phyloP scores from a whole-genome alignment of 2,888 invertebrate genomes.

The Eurytoma californica region DNA sequence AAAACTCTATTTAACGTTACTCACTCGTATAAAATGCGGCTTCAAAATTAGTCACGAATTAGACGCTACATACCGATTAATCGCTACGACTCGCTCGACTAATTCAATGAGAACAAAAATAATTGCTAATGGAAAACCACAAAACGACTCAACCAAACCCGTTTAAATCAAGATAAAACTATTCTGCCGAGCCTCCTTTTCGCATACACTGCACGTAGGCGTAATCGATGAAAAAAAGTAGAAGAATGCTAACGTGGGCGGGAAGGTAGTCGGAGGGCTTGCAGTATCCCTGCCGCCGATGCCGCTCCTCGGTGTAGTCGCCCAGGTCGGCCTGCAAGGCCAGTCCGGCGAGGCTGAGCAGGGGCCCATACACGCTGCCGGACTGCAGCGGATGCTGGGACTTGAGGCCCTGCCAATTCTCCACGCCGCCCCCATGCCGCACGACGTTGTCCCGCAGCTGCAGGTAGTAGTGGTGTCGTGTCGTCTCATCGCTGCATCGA shows the following conservation, averaged over 20 bases:
- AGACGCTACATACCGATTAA: no score
- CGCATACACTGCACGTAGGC: neutral
- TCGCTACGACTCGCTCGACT: no score
- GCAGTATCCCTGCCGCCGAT: slow-evolving; percentile 78
- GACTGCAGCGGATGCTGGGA: slow-evolving; percentile 76
- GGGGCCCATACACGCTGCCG: slow-evolving; percentile 82
- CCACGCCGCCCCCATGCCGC: slow-evolving; percentile 75
- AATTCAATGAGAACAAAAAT: no score
- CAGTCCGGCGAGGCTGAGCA: slow-evolving; percentile 89
- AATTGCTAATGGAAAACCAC: no score
- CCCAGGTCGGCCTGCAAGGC: slow-evolving; percentile 96
- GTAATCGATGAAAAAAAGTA: slow-evolving; percentile 19
- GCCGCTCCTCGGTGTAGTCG: slow-evolving; percentile 80
- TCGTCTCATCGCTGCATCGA: slow-evolving; percentile 85
- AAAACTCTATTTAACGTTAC: no score
- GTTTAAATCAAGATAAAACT: slow-evolving; percentile 7
- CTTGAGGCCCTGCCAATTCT: slow-evolving; percentile 72
- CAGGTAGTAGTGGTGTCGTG: slow-evolving; percentile 94
- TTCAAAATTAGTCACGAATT: no score
- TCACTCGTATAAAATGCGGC: no score
- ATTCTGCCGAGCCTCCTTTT: neutral
- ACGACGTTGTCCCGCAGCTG: slow-evolving; percentile 93
- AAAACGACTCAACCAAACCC: no score
- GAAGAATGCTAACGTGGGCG: slow-evolving; percentile 76
- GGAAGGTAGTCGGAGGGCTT: slow-evolving; percentile 92